Evolutionary conservation across 1,140 invertebrate species (phyloP).

Genomic region (Cyphomyrmex costatus): DNA sequence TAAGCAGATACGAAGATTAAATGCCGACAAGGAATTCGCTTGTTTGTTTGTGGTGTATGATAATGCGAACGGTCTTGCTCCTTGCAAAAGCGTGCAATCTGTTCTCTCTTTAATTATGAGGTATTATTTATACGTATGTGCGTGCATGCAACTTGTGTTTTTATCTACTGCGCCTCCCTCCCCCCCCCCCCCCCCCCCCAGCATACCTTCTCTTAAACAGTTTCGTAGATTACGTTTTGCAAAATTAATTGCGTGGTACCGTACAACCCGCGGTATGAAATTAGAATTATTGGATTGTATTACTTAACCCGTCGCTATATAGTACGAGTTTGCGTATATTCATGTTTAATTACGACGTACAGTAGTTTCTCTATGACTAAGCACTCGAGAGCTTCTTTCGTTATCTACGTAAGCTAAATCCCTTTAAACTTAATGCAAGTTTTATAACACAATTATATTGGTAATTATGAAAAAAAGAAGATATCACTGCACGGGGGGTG

Average conservation of each 20-base stretch:
- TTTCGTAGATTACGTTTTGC: slow-evolving; percentile 35
- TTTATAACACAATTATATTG: background rate
- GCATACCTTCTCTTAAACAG: slow-evolving; percentile 18
- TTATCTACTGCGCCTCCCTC: slow-evolving; percentile 14
- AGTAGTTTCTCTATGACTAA: background rate
- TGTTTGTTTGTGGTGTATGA: slow-evolving; percentile 56
- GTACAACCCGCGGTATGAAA: slow-evolving; percentile 17
- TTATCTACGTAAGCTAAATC: slow-evolving; percentile 1
- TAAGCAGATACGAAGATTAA: slow-evolving; percentile 64
- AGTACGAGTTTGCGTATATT: slow-evolving; percentile 3
- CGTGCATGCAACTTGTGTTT: background rate
- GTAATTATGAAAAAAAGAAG: slow-evolving; percentile 10
- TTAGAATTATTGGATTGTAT: slow-evolving; percentile 46
- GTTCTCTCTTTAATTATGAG: slow-evolving; percentile 58
- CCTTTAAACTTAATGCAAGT: background rate
- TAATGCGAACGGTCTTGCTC: slow-evolving; percentile 42
- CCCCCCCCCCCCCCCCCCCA: background rate
- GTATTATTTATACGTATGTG: slow-evolving; percentile 22
- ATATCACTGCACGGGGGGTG: background rate
- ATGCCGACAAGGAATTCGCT: slow-evolving; percentile 60
- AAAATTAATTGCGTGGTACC: slow-evolving; percentile 30
- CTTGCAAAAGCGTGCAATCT: slow-evolving; percentile 51
- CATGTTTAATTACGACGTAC: slow-evolving; percentile 17
- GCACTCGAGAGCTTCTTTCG: background rate
- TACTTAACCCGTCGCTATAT: slow-evolving; percentile 1